These are phyloP conservation scores for Venustaconcha ellipsiformis DNA, from an alignment of 1,140 invertebrate species.

Conservation along the genomic window DNA sequence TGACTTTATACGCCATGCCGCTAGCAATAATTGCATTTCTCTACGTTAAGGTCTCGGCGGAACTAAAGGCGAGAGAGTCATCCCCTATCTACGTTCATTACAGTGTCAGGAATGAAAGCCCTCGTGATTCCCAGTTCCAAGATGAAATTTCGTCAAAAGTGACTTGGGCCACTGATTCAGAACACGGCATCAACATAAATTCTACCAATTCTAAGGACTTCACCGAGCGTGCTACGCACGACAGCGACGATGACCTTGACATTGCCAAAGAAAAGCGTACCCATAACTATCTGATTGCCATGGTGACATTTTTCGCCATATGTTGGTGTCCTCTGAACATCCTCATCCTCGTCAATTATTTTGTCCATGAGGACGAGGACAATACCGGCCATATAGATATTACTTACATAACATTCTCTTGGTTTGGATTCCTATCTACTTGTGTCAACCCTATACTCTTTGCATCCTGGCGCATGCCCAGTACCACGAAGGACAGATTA, in stretches of 20 bases:
- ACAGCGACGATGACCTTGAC: constrained; percentile 76
- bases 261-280: constrained; percentile 76
- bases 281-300: constrained; percentile 77
- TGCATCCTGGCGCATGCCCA: constrained; percentile 76
- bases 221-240: constrained; percentile 41
- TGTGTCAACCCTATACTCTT: constrained; percentile 77
- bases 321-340: constrained; percentile 79
- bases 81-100: constrained; percentile 67
- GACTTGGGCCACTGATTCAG: constrained; percentile 29
- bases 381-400: constrained; percentile 79
- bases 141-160: constrained; percentile 18
- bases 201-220: constrained; percentile 24
- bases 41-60: constrained; percentile 75
- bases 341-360: constrained; percentile 76
- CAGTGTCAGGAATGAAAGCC: constrained; percentile 15
- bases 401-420: constrained; percentile 78
- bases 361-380: constrained; percentile 78
- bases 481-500: constrained; percentile 75
- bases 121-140: constrained; percentile 11
- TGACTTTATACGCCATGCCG: constrained; percentile 76
- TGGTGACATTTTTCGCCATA: constrained; percentile 77
- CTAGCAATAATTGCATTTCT: constrained; percentile 75
- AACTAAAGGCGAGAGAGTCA: constrained; percentile 74
- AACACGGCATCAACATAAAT: constrained; percentile 14
- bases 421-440: constrained; percentile 79